Base-by-base conservation (phyloP, 2,113 vertebrate genomes). In the Platichthys flesus region DNA sequence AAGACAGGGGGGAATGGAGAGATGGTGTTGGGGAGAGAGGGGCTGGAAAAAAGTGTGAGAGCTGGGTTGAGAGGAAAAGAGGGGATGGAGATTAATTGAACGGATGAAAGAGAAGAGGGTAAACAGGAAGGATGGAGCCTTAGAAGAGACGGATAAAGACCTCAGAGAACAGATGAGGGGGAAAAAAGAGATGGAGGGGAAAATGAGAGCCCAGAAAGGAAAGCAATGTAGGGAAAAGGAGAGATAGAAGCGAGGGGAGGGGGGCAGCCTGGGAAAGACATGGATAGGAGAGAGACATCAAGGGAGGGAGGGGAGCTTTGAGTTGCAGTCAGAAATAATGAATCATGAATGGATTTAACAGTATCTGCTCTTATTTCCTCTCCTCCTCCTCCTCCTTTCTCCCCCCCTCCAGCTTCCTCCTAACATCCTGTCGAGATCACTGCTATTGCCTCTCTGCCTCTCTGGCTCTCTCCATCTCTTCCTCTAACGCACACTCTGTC, bases 261-360 rank as follows among this genome's bases (percentile, higher is more conserved):
- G 62, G 54, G 54, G 67, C 5, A 65, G 69, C 59, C 20, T 42
- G 59, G 52, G 58, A 61, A 76, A 52, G 69, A 74, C 70, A 45
- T 28, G 61, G 20, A 52, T 20, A 9, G 74, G 73, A 62, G 74
- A 87, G 72, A 71, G 67, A 86, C 60, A 85, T 90, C 73, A 84
- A 86, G 79, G 69, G 65, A 76, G 78, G 78, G 87, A 78, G 74
- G 68, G 71, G 67, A 76, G 78, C 85, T 89, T 84, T 88, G 89
- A 90, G 89, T 88, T 69, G 81, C 83, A 70, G 82, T 68, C 82
- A 74, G 90, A 88, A 90, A 91, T 92, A 91, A 93, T 91, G 90
- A 93, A 91, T 93, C 90, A 92, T 91, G 91, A 93, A 93, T 92
- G 93, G 88, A 91, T 91, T 92, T 86, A 91, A 92, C 88, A 88